Base-by-base conservation (phyloP, 2,797 vertebrate species). In the Poecilia wingei region DNA sequence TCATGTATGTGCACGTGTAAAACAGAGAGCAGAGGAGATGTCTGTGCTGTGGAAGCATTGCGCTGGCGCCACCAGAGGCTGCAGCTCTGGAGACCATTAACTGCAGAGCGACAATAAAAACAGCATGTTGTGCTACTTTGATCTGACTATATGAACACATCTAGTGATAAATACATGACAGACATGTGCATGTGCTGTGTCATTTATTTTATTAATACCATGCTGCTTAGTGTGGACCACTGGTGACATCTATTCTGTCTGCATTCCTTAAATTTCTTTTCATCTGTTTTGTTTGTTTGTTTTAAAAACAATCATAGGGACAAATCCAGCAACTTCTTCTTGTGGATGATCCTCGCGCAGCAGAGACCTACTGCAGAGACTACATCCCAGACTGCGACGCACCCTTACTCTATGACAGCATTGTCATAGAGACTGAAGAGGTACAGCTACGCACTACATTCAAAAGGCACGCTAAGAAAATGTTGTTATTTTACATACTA, bases 241-340 rank as follows among this genome's bases (percentile, higher is more conserved):
- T 74, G 20, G 75, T 77, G 49, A 49, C 47, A 82, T 25, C 73
- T 13, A 1, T 25, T 45, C 51, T 72, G 59, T 70, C 14, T 74
- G 39, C 41, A 33, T 81, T 84, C 31, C 31, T 84, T 39, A 71
- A 2, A 43, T 75, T 55, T 75, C 49, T 51, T 66, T 57, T 12
- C 77, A n/a, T 79, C 20, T 75, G 66, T 46, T 70, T 28, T 71
- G 43, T 53, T 25, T 25, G 18, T 66, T 28, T 72, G 53, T 77
- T 84, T 6, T 83, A 66, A 79, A 78, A 41, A 41, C 41, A 41
- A 41, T 41, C 41, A 41, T 90, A 99, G 97, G 98, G 97, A 7
- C 97, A 97, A n/a, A 94, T 99, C 85, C 98, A 99, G 92, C 97
- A 99, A 91, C 93, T 99, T 77, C 86, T 99, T 81, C 87, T 99